phyloP scores from a whole-genome alignment of 2,797 vertebrate genomes.

The Valencia hispanica region DNA sequence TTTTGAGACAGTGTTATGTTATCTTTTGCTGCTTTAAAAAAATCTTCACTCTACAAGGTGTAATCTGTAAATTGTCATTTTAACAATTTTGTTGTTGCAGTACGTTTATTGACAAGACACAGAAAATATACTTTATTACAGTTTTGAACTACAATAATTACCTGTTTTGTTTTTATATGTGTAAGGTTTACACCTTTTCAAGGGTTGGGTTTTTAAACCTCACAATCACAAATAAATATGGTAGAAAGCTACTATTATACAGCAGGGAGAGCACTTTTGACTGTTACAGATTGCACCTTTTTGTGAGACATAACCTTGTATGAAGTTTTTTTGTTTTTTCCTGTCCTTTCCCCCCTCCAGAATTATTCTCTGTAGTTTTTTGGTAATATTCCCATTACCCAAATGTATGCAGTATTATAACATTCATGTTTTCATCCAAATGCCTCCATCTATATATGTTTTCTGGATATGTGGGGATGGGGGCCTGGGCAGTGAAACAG shows the following conservation, averaged over 20 bases:
- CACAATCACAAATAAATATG: conserved; percentile 47
- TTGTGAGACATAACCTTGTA: conserved; percentile 66
- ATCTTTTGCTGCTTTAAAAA: conserved; percentile 69
- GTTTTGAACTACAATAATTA: conserved; percentile 47
- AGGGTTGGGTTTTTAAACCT: conserved; percentile 67
- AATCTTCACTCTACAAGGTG: conserved; percentile 71
- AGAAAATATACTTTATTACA: conserved; percentile 53
- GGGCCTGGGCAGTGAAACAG: conserved; percentile 55
- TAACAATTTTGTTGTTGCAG: conserved; percentile 49
- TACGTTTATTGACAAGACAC: conserved; percentile 49
- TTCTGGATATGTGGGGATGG: conserved; percentile 64
- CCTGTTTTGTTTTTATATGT: conserved; percentile 64
- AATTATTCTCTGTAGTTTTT: conserved; percentile 64
- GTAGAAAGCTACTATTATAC: conserved; percentile 53
- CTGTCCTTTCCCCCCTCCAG: conserved; percentile 44
- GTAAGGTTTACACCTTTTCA: conserved; percentile 61
- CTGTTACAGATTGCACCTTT: conserved; percentile 83
- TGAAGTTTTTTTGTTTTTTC: conserved; percentile 71
- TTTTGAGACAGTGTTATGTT: conserved; percentile 73
- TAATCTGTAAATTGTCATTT: conserved; percentile 78
- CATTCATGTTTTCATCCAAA: conserved; percentile 73
- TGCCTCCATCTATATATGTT: conserved; percentile 66
- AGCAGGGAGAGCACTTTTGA: conserved; percentile 78
- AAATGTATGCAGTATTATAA: conserved; percentile 78
- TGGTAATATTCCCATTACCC: conserved; percentile 60